Evolutionary conservation across 1,140 invertebrate genomes (phyloP), one percentile per base, ranked within the genome.

Genomic region (Drosophila asahinai): DNA sequence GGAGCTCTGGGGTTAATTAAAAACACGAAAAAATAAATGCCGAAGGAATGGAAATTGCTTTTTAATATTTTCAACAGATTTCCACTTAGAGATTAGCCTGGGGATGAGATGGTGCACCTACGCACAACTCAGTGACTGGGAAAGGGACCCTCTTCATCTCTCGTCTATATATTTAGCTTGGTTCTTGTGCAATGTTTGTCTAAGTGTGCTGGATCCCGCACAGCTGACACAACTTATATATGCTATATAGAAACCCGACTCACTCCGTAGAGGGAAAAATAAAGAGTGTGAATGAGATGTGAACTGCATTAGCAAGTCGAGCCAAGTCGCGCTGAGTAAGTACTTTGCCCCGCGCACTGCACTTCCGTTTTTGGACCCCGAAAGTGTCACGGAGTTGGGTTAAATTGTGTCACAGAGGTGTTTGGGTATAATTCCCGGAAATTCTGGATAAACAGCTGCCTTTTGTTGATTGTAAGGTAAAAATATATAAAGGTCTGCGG

Each of bases 51-150:
- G 58, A 78, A 86, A 86, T 86, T 67, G 83, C 74, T 81, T 86
- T 86, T 86, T 86, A 86, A 86, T 86, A 86, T 86, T 86, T 82
- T 86, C 82, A 78, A 81, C 57, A 72, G 81, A 83, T 83, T 83
- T 83, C 81, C 71, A 80, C 81, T 83, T 58, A 67, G 17, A 83
- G 81, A 83, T 83, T 80, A 83, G 19, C 25, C 33, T 40, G 19
- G 33, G 47, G 19, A 42, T 3, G 11, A 15, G n/a, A 17, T 55
- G 7, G 59, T 49, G 22, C 55, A 68, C 59, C 47, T 38, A 66
- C 61, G 61, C 61, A 63, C 30, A 40, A 45, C 17, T 38, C 33
- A 38, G 48, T 27, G 48, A 11, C 54, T n/a, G 36, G 8, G 36
- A 57, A 57, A 40, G 54, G 54, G 19, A 57, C 54, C 54, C 54